Evolutionary conservation across 2,888 invertebrate genomes (phyloP).

Genomic region (Harpagoxenus sublaevis): DNA sequence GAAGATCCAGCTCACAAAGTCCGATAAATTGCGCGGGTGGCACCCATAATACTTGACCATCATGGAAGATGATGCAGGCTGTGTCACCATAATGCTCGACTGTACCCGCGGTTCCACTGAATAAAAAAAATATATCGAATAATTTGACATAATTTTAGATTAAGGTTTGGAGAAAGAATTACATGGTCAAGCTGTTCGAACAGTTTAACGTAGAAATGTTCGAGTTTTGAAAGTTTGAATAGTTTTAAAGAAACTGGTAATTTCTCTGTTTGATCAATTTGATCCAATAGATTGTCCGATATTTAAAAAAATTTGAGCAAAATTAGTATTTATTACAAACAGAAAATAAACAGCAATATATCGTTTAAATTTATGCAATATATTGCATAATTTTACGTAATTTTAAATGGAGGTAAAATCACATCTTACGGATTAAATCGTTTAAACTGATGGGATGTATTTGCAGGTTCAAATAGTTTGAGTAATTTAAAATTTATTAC

Average conservation of each 20-base stretch:
- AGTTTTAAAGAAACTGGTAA: neutral
- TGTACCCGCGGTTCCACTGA: slow-evolving; percentile 88
- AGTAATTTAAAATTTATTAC: neutral
- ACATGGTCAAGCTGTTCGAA: neutral
- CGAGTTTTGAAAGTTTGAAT: neutral
- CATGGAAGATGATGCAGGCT: slow-evolving; percentile 86
- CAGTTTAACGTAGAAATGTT: neutral
- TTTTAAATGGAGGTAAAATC: neutral
- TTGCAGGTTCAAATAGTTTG: neutral
- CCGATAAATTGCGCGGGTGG: slow-evolving; percentile 90
- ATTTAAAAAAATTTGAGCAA: neutral
- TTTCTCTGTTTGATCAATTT: neutral
- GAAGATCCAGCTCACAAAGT: slow-evolving; percentile 90
- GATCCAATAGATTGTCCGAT: neutral
- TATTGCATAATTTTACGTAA: neutral
- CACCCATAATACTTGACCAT: slow-evolving; percentile 89
- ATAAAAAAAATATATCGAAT: slow-evolving; percentile 37
- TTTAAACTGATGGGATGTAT: neutral
- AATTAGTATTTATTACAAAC: neutral
- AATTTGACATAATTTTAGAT: neutral
- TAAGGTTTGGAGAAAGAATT: neutral
- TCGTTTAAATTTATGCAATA: neutral
- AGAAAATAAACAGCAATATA: neutral
- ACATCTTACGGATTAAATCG: neutral
- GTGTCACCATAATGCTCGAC: slow-evolving; percentile 89